A percentile compares a stretch with the other conserved stretches of the same genome.
Conservation (phyloP, 2,888 invertebrate species). For the Spisula solida region DNA sequence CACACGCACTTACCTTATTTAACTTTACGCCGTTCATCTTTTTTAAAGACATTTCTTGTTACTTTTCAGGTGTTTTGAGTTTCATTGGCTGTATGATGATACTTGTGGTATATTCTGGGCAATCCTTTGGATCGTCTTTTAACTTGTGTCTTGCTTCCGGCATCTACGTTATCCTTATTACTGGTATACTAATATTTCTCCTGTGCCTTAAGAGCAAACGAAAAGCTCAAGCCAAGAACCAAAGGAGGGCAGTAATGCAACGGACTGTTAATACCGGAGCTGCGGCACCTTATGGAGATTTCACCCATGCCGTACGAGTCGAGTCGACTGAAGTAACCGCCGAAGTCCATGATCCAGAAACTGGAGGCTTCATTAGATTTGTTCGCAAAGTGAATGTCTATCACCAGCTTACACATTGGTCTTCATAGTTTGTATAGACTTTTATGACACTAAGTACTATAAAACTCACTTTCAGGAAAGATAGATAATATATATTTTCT, state of each 20-base stretch:
- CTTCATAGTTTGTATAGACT: not conserved
- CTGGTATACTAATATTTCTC: not conserved
- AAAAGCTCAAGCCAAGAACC: not conserved
- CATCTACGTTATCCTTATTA: slow-evolving; percentile 35
- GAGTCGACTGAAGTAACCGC: not conserved
- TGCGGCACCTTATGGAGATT: not conserved
- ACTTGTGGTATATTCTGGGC: slow-evolving; percentile 19
- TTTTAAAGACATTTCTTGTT: not conserved
- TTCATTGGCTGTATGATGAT: slow-evolving; percentile 39
- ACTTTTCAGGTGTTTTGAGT: slow-evolving; percentile 31
- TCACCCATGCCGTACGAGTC: not conserved
- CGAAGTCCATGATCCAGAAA: slow-evolving; percentile 1
- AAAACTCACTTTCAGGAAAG: too few relatives aligned
- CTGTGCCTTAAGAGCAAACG: slow-evolving; percentile 3
- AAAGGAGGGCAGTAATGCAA: not conserved
- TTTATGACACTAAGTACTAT: too few relatives aligned
- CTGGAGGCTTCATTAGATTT: slow-evolving; percentile 6
- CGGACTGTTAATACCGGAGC: not conserved
- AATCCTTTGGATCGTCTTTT: slow-evolving; percentile 20
- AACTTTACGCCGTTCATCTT: too few relatives aligned
- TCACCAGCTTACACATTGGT: slow-evolving; percentile 15
- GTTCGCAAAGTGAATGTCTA: slow-evolving; percentile 14
- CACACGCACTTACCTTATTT: too few relatives aligned
- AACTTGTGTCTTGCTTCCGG: slow-evolving; percentile 27
- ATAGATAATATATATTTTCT: too few relatives aligned